Conservation (phyloP, 1,140 invertebrate genomes). For the Aphelinus atriplicis region DNA sequence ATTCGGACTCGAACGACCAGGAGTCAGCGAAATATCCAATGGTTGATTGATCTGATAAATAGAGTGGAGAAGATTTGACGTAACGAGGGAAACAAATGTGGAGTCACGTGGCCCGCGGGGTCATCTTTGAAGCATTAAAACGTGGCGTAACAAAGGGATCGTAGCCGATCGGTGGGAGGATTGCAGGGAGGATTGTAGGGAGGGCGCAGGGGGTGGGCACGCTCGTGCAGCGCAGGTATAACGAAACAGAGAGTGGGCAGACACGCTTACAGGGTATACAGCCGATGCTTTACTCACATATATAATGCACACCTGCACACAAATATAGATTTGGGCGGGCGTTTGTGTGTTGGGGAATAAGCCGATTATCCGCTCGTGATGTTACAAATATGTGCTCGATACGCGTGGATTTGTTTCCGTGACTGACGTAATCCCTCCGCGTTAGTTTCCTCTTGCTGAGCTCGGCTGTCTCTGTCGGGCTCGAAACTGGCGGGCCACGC, state of each 20-base stretch:
- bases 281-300: too few relatives aligned
- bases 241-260: too few relatives aligned
- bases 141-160: not conserved
- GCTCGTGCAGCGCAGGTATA: too few relatives aligned
- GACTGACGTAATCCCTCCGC: conserved; percentile 20
- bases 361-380: conserved; percentile 28
- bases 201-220: too few relatives aligned
- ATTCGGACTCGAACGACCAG: too few relatives aligned
- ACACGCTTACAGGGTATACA: too few relatives aligned
- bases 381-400: conserved; percentile 34
- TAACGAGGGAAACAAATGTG: not conserved
- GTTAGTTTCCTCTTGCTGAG: too few relatives aligned
- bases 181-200: too few relatives aligned
- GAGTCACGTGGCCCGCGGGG: not conserved
- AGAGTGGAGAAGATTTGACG: not conserved
- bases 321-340: not conserved
- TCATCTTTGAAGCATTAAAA: conserved; percentile 1
- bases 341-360: conserved; percentile 13
- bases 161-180: not conserved
- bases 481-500: too few relatives aligned
- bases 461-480: too few relatives aligned
- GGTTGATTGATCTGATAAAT: too few relatives aligned
- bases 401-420: conserved; percentile 23
- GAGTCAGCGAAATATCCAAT: too few relatives aligned
- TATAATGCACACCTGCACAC: not conserved